phyloP scores from a whole-genome alignment of 2,797 vertebrate genomes.

The Botia kubotai region DNA sequence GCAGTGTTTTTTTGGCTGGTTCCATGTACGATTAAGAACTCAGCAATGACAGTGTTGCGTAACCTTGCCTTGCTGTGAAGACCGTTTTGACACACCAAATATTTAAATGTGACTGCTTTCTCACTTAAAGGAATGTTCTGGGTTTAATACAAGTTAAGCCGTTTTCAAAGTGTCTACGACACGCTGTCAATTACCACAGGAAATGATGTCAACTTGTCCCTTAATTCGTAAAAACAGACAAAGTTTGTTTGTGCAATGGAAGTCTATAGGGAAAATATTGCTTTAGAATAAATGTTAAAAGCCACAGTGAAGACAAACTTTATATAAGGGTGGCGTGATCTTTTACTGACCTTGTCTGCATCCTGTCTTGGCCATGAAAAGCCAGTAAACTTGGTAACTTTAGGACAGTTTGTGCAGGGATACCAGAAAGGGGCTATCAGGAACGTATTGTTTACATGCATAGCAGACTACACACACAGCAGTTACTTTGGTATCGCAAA shows the following conservation, averaged over 20 bases:
- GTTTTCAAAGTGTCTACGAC: background rate
- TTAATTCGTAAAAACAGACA: background rate
- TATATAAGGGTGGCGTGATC: no score
- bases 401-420: no score
- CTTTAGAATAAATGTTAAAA: background rate
- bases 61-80: conserved; percentile 21
- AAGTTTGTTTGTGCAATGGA: no score
- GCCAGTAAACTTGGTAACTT: no score
- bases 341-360: no score
- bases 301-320: no score
- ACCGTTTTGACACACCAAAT: background rate
- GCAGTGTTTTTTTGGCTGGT: background rate
- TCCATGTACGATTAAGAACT: background rate
- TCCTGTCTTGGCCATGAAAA: no score
- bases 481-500: no score
- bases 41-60: background rate
- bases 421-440: no score
- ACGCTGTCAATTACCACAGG: background rate
- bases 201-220: background rate
- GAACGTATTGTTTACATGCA: no score
- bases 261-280: background rate
- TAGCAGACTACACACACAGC: no score
- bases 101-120: conserved; percentile 8
- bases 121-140: background rate
- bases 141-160: background rate